Conservation (phyloP, 2,113 vertebrate genomes). For the Cochlearius cochlearius region DNA sequence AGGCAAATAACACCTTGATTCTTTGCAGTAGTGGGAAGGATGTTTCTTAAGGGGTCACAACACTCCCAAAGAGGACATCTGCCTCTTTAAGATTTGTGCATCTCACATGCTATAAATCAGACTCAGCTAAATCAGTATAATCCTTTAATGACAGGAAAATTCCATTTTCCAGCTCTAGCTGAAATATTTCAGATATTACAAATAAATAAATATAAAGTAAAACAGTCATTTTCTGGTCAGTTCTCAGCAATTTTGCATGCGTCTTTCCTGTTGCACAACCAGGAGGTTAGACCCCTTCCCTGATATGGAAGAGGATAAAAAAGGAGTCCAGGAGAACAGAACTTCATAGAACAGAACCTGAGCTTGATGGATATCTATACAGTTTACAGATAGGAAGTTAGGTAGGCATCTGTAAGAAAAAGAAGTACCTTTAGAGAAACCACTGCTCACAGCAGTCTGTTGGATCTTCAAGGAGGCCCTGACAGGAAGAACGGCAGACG, state of each 20-base stretch:
- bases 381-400: background rate
- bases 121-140: background rate
- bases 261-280: background rate
- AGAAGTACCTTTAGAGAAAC: background rate
- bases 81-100: background rate
- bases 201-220: background rate
- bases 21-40: background rate
- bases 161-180: background rate
- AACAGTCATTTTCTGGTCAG: background rate
- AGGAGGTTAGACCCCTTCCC: background rate
- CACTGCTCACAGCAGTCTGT: background rate
- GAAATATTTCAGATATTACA: background rate
- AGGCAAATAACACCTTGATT: background rate
- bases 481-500: background rate
- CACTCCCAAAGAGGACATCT: background rate
- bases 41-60: background rate
- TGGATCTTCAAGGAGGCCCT: background rate
- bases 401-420: background rate
- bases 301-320: background rate
- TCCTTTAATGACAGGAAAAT: background rate
- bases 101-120: background rate
- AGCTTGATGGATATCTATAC: background rate
- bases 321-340: background rate
- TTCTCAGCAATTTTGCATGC: background rate
- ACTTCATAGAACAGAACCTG: background rate